Percentiles rank a stretch among this genome's conserved stretches.
phyloP scores from a whole-genome alignment of 2,797 vertebrate genomes.

The Myiothlypis coronata region DNA sequence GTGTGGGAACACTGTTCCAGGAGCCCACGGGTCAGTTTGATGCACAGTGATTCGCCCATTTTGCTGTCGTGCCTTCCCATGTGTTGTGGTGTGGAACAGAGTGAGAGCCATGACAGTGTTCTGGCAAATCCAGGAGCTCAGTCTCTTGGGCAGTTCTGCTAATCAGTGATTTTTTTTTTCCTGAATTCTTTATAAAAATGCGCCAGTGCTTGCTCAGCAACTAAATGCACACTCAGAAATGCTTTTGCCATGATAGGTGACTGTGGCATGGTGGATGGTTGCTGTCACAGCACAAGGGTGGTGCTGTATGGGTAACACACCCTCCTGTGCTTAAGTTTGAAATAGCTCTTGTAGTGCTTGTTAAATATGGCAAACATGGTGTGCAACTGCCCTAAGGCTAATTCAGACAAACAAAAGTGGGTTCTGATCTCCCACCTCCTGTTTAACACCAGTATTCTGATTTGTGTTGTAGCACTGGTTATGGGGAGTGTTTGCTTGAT shows the following conservation, averaged over 20 bases:
- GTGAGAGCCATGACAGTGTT: background rate
- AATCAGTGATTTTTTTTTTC: background rate
- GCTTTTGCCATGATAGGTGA: background rate
- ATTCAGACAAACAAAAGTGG: background rate
- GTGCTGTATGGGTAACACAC: background rate
- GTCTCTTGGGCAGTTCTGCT: background rate
- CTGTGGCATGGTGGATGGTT: background rate
- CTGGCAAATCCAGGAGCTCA: background rate
- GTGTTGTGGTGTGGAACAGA: background rate
- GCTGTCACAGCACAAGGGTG: background rate
- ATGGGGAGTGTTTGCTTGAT: conserved; percentile 97
- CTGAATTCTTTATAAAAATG: background rate
- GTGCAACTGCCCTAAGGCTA: background rate
- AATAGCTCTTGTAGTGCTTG: background rate
- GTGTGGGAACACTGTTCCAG: background rate
- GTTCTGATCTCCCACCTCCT: background rate
- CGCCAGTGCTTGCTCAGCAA: background rate
- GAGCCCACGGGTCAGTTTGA: background rate
- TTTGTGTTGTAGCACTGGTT: conserved; percentile 92
- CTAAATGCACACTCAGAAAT: background rate
- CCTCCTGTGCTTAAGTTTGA: background rate
- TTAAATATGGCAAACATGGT: background rate
- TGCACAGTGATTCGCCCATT: background rate
- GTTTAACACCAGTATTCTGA: conserved; percentile 37
- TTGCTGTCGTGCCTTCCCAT: background rate